Evolutionary conservation across 1,140 invertebrate genomes (phyloP), one percentile per base, ranked within the genome.

Genomic region (Polyergus mexicanus): DNA sequence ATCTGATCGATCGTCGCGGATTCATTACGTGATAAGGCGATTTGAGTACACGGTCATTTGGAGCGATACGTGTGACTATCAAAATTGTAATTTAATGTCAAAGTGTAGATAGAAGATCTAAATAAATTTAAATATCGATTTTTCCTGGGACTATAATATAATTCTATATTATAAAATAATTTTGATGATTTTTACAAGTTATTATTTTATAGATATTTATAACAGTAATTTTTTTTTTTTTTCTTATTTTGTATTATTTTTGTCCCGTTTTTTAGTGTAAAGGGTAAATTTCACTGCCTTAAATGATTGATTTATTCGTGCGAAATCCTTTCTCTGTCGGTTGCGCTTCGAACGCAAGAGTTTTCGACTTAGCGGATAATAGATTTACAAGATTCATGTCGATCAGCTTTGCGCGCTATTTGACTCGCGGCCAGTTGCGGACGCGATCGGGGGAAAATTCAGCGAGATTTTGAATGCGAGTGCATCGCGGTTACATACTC

Each of bases 401-500:
- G 78, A 83, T 83, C 78, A 83, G 78, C 78, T 83, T 83, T 72
- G 78, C 78, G 54, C n/a, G 78, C 78, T 83, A 74, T 83, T 83
- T 83, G 68, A 83, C 78, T 83, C 78, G 54, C 19, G 16, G 77
- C 32, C 63, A 38, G 28, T 16, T 51, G 60, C 60, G 58, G 1
- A 56, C 58, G 25, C 19, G 44, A 2, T 11, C 19, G 25, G 62
- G 54, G 65, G 63, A 76, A 65, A 69, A 74, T 86, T 88, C 58
- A 69, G 62, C 68, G 78, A 83, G 54, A 83, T 83, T 86, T 86
- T 69, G 76, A 81, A 69, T 75, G 71, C 75, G 56, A 84, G 71
- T 86, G 68, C 86, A 92, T 93, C 91, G 91, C 89, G 87, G 89
- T 91, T 92, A 91, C 88, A 85, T 92, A 93, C 92, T 91, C 85